These are phyloP conservation scores for Rhombomys opimus DNA, from an alignment of 2,113 vertebrate species.

Conservation along the genomic window DNA sequence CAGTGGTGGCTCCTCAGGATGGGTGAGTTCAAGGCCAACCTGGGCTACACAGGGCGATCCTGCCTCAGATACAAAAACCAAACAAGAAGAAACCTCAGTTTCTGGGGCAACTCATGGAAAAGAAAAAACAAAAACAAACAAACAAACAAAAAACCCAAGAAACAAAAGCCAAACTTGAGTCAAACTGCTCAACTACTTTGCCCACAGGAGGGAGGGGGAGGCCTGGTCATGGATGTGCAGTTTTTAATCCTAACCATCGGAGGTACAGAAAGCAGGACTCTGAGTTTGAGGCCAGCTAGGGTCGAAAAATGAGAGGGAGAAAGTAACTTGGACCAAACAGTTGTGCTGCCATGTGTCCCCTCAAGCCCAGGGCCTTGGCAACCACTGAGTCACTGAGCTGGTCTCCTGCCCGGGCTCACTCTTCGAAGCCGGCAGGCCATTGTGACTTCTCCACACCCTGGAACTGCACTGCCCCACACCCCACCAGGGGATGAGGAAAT, in stretches of 20 bases:
- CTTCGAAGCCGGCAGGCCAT: background rate
- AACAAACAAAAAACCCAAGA: background rate
- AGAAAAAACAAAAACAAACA: background rate
- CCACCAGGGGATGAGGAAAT: background rate
- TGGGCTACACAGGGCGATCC: background rate
- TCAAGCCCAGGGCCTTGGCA: background rate
- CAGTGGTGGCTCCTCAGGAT: rapidly evolving
- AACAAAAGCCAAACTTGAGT: background rate
- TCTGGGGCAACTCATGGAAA: background rate
- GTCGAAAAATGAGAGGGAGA: background rate
- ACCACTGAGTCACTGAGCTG: background rate
- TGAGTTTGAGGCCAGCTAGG: background rate
- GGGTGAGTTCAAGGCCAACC: background rate
- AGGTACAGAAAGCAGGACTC: background rate
- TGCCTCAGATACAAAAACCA: background rate
- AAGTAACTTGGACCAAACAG: background rate
- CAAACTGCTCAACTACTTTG: background rate
- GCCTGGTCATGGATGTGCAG: background rate
- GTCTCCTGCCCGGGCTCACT: background rate
- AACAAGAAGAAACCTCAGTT: background rate
- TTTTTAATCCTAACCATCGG: background rate
- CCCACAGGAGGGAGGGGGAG: background rate
- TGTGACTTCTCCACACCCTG: constrained; percentile 12
- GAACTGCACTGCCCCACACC: background rate
- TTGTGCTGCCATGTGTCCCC: background rate